phyloP scores from a whole-genome alignment of 2,888 invertebrate species.

The Enoplolaimus lenunculus region DNA sequence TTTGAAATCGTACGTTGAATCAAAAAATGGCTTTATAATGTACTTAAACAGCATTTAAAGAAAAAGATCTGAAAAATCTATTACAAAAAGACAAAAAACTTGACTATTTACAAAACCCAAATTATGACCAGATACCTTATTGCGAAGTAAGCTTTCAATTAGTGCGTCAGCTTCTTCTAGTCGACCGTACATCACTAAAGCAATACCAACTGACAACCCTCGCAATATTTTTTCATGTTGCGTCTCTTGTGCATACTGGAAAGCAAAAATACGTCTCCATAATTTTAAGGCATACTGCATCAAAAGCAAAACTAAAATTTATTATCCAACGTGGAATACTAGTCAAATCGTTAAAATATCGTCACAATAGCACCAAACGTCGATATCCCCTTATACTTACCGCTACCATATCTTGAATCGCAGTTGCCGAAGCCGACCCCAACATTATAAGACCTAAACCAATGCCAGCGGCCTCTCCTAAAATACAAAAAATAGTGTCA shows the following conservation, averaged over 20 bases:
- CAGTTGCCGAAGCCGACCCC: conserved; percentile 73
- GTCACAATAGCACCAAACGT: too few relatives aligned
- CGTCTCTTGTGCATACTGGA: conserved; percentile 74
- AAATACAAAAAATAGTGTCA: conserved; percentile 12
- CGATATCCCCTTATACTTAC: too few relatives aligned
- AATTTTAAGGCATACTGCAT: too few relatives aligned
- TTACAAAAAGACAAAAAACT: too few relatives aligned
- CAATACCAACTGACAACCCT: conserved; percentile 87
- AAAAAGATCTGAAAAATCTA: too few relatives aligned
- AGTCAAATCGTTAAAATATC: too few relatives aligned
- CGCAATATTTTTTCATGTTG: conserved; percentile 96
- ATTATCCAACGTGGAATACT: neutral
- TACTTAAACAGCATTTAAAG: too few relatives aligned
- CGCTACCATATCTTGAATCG: conserved; percentile 83
- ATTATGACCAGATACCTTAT: too few relatives aligned
- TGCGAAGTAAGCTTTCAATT: conserved; percentile 70
- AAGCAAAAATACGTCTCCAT: conserved; percentile 1
- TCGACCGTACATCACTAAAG: conserved; percentile 88
- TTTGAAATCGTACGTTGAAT: too few relatives aligned
- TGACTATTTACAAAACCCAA: too few relatives aligned
- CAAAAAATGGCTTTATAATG: too few relatives aligned
- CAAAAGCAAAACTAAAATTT: neutral
- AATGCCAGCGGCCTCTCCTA: conserved; percentile 80
- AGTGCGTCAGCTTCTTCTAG: conserved; percentile 89
- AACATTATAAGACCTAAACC: conserved; percentile 99